Percentiles rank a stretch among this genome's conserved stretches.
Evolutionary conservation across 2,113 vertebrate genomes (phyloP).

Genomic region (Pterocles burchelli): DNA sequence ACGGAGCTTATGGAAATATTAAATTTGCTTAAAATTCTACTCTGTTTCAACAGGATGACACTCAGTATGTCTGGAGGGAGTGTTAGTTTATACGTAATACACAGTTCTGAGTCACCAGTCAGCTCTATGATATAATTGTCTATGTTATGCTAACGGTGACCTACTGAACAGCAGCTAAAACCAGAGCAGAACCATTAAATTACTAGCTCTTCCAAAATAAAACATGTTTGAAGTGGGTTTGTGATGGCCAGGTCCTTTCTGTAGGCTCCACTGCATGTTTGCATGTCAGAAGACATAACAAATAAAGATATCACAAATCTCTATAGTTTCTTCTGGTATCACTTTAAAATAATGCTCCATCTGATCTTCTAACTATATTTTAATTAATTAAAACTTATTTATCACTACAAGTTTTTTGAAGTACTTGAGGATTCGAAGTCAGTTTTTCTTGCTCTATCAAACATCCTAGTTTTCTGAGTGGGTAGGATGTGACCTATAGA

Average conservation of each 20-base stretch:
- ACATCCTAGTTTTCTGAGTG: not conserved
- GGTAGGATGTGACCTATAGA: slow-evolving; percentile 38
- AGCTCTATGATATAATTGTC: not conserved
- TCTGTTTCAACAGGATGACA: not conserved
- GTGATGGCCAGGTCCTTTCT: not conserved
- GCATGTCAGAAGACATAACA: not conserved
- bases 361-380: slow-evolving; percentile 31
- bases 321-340: not conserved
- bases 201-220: not conserved
- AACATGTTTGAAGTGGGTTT: not conserved
- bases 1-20: not conserved
- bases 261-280: not conserved
- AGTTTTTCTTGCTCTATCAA: slow-evolving; percentile 21
- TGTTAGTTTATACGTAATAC: not conserved
- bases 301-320: not conserved
- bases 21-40: slow-evolving; percentile 14
- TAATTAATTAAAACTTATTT: slow-evolving; percentile 64
- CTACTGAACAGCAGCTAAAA: not conserved
- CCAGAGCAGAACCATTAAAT: not conserved
- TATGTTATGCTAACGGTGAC: not conserved
- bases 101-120: not conserved
- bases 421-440: slow-evolving; percentile 2
- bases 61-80: not conserved
- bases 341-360: slow-evolving; percentile 31
- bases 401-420: slow-evolving; percentile 37